These are phyloP conservation scores for Urocolius indicus DNA, from an alignment of 2,113 vertebrate species.

Conservation along the genomic window DNA sequence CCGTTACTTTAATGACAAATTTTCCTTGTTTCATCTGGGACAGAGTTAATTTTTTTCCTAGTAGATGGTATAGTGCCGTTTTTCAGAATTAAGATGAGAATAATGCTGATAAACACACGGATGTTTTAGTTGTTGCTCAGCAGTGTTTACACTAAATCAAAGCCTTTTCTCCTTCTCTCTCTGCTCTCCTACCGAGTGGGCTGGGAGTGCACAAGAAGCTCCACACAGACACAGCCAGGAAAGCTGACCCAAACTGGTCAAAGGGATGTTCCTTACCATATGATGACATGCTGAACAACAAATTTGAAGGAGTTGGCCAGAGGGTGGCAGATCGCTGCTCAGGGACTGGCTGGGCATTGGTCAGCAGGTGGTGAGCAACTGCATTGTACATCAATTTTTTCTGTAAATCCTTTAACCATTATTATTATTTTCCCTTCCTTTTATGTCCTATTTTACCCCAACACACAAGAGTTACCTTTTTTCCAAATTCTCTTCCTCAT, in stretches of 20 bases:
- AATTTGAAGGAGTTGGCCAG: neutral
- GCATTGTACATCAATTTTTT: neutral
- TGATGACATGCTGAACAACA: neutral
- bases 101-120: neutral
- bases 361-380: neutral
- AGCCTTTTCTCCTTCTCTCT: neutral
- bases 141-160: neutral
- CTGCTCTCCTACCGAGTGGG: neutral
- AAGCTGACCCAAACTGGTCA: neutral
- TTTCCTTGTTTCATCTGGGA: neutral
- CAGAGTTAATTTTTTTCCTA: neutral
- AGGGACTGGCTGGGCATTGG: neutral
- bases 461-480: neutral
- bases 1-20: neutral
- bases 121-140: neutral
- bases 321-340: neutral
- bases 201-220: neutral
- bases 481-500: neutral
- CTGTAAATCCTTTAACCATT: neutral
- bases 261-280: neutral
- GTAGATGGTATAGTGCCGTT: neutral
- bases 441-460: neutral
- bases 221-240: neutral
- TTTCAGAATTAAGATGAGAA: neutral
- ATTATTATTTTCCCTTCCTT: neutral